These are phyloP conservation scores for Ornithoptera alexandrae DNA, from an alignment of 2,888 invertebrate species.

Conservation along the genomic window DNA sequence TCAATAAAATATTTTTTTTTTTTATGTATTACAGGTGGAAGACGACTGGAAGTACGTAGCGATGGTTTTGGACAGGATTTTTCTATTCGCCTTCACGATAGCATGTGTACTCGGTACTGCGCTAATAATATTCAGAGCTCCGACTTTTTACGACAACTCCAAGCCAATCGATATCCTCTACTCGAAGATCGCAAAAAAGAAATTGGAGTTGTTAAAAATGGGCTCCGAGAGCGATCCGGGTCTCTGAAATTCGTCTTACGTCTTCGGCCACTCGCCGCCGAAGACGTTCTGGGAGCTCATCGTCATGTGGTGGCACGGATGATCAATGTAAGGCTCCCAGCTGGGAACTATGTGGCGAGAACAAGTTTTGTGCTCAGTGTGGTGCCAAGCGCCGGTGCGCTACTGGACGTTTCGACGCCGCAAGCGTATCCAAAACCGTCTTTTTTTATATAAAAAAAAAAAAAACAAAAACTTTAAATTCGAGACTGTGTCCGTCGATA, in stretches of 20 bases:
- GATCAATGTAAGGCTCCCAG: conserved; percentile 72
- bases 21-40: conserved; percentile 84
- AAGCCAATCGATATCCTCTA: conserved; percentile 94
- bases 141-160: conserved; percentile 93
- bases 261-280: conserved; percentile 85
- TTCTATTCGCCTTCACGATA: conserved; percentile 96
- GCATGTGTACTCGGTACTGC: conserved; percentile 95
- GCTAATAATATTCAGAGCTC: conserved; percentile 93
- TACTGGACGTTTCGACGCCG: conserved; percentile 62
- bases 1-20: neutral
- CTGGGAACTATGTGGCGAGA: conserved; percentile 69
- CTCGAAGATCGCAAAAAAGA: conserved; percentile 95
- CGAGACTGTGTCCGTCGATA: conserved; percentile 72
- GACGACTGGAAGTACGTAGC: conserved; percentile 99
- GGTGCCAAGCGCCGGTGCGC: conserved; percentile 72
- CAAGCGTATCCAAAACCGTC: conserved; percentile 70
- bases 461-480: conserved; percentile 49
- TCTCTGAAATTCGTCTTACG: conserved; percentile 85
- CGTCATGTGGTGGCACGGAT: conserved; percentile 80
- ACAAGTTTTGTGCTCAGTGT: conserved; percentile 71
- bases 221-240: conserved; percentile 85
- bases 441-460: conserved; percentile 59
- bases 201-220: conserved; percentile 92
- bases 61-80: conserved; percentile 97
- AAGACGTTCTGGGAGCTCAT: conserved; percentile 82